Base-by-base conservation (phyloP, 2,888 invertebrate species). In the Eurois occulta region DNA sequence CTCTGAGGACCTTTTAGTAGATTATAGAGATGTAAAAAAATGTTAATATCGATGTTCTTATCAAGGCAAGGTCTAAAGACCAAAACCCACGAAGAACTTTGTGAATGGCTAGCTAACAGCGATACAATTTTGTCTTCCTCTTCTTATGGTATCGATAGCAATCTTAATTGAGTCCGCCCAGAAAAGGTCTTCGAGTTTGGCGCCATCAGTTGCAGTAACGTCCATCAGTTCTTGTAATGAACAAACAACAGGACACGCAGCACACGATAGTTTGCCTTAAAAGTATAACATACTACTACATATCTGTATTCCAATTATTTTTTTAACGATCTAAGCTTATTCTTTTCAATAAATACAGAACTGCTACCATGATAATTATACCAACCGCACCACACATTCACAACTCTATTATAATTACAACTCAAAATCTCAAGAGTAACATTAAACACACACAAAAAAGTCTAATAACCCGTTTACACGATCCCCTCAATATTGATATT, bases 401-500 rank as follows among this genome's bases (percentile, higher is more conserved):
- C 52, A 60, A 60, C 32, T 52, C 55, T 62, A 64, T 55, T 41
- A 35, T 46, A 80, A 66, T 66, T 46, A 77, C 13, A 52, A 2
- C 21, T n/a, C 32, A 66, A 80, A 81, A 80, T 70, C 67, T 81
- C 52, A 70, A 73, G 84, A 83, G 38, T 43, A 78, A 75, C 76
- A 73, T 66, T 52, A 62, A 66, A 55, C 28, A 41, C 28, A 41
- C 41, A 87, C 82, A 88, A 86, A 88, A 86, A 84, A 85, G 73
- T 2, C 83, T 81, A 85, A 78, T 76, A 84, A 89, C 87, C 87
- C 86, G 78, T 88, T 88, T 86, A 81, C 81, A 86, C 75, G 77
- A 86, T 16, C 86, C 86, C 86, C 71, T 74, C 62, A 81, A 90
- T 90, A 90, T 91, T 91, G 86, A 88, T 91, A 91, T 90, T 90